Evolutionary conservation across 2,888 invertebrate genomes (phyloP).

Genomic region (Melanargia galathea): DNA sequence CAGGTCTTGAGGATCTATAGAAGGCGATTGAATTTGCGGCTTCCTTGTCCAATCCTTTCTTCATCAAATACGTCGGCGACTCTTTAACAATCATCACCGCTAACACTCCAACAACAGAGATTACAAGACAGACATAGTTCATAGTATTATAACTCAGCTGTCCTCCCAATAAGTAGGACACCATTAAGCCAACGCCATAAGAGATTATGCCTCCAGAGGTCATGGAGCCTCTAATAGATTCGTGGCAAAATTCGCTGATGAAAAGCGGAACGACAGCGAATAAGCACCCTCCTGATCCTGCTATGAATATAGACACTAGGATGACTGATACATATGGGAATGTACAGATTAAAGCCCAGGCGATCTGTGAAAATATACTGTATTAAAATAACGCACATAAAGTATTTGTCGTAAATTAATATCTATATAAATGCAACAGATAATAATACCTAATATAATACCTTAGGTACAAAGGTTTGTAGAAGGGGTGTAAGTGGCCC

Average conservation of each 20-base stretch:
- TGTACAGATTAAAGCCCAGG: slow-evolving; percentile 57
- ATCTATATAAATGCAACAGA: too few relatives aligned
- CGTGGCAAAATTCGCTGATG: slow-evolving; percentile 51
- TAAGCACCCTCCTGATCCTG: slow-evolving; percentile 55
- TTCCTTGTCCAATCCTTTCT: slow-evolving; percentile 51
- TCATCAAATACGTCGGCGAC: slow-evolving; percentile 50
- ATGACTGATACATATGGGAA: slow-evolving; percentile 56
- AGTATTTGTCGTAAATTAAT: too few relatives aligned
- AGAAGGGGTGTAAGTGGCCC: too few relatives aligned
- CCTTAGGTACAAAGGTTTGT: too few relatives aligned
- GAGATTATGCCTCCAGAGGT: slow-evolving; percentile 46
- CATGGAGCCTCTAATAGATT: slow-evolving; percentile 50
- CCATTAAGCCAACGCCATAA: slow-evolving; percentile 47
- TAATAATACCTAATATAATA: too few relatives aligned
- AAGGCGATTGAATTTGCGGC: slow-evolving; percentile 60
- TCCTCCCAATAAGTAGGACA: slow-evolving; percentile 57
- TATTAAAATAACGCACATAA: not conserved
- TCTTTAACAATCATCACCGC: slow-evolving; percentile 56
- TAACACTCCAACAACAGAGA: slow-evolving; percentile 48
- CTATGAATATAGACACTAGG: slow-evolving; percentile 55
- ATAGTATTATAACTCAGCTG: slow-evolving; percentile 53
- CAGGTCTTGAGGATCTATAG: slow-evolving; percentile 49
- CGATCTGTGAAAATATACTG: slow-evolving; percentile 50
- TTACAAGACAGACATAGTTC: slow-evolving; percentile 53
- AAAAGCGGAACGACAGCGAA: slow-evolving; percentile 54